Evolutionary conservation across 1,140 invertebrate genomes (phyloP).

Genomic region (Pseudomyrmex gracilis): DNA sequence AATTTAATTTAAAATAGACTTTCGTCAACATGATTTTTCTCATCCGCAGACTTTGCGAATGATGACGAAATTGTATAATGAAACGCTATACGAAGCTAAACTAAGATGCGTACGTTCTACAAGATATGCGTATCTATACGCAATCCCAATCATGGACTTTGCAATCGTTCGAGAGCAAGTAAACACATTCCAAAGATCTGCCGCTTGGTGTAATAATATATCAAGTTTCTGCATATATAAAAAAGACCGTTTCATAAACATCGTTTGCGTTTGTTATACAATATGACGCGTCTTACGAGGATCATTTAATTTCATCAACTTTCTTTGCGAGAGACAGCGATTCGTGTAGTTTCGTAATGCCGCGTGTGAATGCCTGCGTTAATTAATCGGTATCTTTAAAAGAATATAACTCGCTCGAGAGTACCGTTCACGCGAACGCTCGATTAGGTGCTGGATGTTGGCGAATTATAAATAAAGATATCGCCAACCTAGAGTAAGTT

Average conservation of each 20-base stretch:
- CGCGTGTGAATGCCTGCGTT: background rate
- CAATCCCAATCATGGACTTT: background rate
- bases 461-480: slow-evolving; percentile 15
- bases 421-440: background rate
- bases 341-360: slow-evolving; percentile 20
- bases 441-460: background rate
- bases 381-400: slow-evolving; percentile 11
- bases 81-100: background rate
- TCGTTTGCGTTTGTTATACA: no score
- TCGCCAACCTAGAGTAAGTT: background rate
- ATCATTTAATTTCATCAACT: background rate
- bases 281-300: no score
- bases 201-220: background rate
- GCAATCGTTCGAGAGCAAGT: slow-evolving; percentile 12
- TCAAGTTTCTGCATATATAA: background rate
- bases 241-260: background rate
- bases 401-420: background rate
- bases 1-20: background rate
- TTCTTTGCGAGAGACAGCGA: background rate
- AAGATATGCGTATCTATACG: background rate
- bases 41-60: background rate
- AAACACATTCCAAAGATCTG: background rate
- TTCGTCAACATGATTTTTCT: background rate
- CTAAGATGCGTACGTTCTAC: background rate
- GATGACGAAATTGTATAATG: slow-evolving; percentile 4